These are phyloP conservation scores for Platygyra sinensis DNA, from an alignment of 64 coral and sea anemone genomes.

Conservation along the genomic window DNA sequence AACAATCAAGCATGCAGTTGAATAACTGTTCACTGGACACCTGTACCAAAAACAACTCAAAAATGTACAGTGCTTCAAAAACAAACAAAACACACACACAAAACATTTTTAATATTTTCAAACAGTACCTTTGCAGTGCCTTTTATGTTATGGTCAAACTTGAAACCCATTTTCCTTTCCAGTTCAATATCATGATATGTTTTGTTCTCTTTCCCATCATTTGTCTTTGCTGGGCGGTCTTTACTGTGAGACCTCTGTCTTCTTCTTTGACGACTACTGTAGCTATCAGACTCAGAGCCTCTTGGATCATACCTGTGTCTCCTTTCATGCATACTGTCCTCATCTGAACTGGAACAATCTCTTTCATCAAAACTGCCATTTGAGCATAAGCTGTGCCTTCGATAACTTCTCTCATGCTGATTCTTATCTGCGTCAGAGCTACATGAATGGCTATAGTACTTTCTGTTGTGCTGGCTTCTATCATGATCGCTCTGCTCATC, in stretches of 20 bases:
- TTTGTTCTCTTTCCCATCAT: neutral
- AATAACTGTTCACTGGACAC: too few species aligned
- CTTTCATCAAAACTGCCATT: slow-evolving; percentile 38
- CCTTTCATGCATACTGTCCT: slow-evolving; percentile 12
- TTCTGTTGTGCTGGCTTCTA: neutral
- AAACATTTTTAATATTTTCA: too few species aligned
- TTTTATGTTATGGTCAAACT: slow-evolving; percentile 64
- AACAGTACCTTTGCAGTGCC: slow-evolving; percentile 65
- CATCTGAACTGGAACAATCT: slow-evolving; percentile 51
- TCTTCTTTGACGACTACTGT: slow-evolving; percentile 5
- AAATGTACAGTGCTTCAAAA: too few species aligned
- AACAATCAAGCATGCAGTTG: too few species aligned
- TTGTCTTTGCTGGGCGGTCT: neutral
- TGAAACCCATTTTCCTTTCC: slow-evolving; percentile 86
- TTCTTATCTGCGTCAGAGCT: slow-evolving; percentile 36
- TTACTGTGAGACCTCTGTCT: neutral
- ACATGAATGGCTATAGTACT: neutral
- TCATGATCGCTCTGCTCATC: neutral
- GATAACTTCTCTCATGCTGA: neutral
- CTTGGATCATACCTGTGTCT: slow-evolving; percentile 16
- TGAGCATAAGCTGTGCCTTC: slow-evolving; percentile 12
- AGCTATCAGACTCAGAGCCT: neutral
- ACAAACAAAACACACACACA: too few species aligned
- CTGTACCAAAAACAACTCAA: too few species aligned
- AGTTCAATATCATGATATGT: slow-evolving; percentile 76